Evolutionary conservation across 2,797 vertebrate species (phyloP).

Genomic region (Todus mexicanus): DNA sequence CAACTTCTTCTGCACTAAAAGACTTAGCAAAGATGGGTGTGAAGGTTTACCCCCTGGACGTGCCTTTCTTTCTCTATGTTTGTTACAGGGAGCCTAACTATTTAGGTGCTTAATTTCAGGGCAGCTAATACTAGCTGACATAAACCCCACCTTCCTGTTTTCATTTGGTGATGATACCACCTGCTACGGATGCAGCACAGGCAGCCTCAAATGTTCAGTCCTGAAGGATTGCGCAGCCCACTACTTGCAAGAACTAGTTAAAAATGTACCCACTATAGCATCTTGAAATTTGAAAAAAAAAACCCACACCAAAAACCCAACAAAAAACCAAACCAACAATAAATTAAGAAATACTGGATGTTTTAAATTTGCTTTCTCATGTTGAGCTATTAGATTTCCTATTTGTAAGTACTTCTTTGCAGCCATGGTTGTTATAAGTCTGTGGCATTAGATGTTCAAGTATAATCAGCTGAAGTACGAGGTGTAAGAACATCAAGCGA

Average conservation of each 20-base stretch:
- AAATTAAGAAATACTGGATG: neutral
- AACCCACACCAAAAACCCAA: too few relatives aligned
- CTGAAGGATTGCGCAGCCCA: neutral
- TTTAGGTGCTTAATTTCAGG: neutral
- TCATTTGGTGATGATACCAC: neutral
- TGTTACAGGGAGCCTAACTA: neutral
- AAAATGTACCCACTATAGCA: neutral
- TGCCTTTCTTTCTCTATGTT: neutral
- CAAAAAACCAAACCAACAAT: too few relatives aligned
- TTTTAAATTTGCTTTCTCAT: neutral
- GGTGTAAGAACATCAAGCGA: neutral
- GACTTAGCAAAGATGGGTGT: accelerated
- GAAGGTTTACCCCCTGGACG: neutral
- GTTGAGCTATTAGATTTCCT: neutral
- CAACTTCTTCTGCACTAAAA: neutral
- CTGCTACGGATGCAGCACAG: neutral
- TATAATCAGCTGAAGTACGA: neutral
- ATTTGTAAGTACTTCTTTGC: neutral
- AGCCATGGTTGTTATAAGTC: neutral
- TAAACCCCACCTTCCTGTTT: neutral
- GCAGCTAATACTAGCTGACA: neutral
- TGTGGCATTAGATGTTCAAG: neutral
- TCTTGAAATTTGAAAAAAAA: neutral
- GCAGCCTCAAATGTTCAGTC: neutral
- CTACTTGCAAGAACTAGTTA: neutral